Base-by-base conservation (phyloP, 2,797 vertebrate genomes). In the Falco biarmicus region DNA sequence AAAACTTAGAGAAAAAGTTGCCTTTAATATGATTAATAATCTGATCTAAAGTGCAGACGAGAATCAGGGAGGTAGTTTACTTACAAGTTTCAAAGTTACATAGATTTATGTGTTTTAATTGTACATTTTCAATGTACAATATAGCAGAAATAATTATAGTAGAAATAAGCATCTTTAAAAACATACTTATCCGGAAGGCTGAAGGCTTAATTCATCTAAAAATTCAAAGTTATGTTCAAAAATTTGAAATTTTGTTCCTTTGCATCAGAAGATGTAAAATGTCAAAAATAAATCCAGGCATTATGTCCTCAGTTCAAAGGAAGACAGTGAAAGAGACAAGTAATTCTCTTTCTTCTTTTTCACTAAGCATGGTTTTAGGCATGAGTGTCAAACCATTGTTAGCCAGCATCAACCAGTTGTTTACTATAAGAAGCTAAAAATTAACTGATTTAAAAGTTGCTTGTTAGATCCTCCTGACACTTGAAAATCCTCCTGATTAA, bases 291-390 rank as follows among this genome's bases (percentile, higher is more conserved):
- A 94, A 88, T 61, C 65, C 73, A 71, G 15, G 41, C 73, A 70
- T 88, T 90, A 66, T 28, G 15, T 64, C 74, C 70, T 87, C 37
- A 34, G n/a, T 84, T 94, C 77, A 93, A 90, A 92, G 41, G 28
- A 95, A 57, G 80, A 64, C 37, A 75, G 17, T 11, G 53, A 75
- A 81, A 88, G 34, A 68, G 21, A 10, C 50, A 81, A 78, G 75
- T 88, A 84, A 89, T 66, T 85, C 8, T 64, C n/a, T 70, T 56
- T 6, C 2, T 71, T 78, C 32, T 65, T 73, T 85, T 83, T 25
- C 51, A 75, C 5, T 51, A 76, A 43, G 34, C 9, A 63, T 50
- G 19, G 25, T 54, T 53, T 91, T 57, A 69, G 60, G 32, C 60
- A 76, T 41, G 43, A 39, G 24, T 87, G 25, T 83, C 66, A 87